Percentiles rank a stretch among this genome's conserved stretches.
phyloP scores from a whole-genome alignment of 2,797 vertebrate genomes.

The Galagoides demidoff region DNA sequence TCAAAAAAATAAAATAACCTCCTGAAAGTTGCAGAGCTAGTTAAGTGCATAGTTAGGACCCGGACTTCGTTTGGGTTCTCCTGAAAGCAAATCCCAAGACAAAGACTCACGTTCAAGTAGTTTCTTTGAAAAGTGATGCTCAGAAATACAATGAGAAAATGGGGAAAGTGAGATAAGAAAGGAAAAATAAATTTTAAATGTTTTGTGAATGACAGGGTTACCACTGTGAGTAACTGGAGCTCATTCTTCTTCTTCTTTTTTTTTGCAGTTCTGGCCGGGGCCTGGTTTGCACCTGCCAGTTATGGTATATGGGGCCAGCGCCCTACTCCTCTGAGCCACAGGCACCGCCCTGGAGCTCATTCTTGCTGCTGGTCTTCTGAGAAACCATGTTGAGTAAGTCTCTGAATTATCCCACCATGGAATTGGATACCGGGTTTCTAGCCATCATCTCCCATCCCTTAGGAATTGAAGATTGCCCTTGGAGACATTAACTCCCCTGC shows the following conservation, averaged over 20 bases:
- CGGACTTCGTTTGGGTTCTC: neutral
- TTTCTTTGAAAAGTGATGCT: neutral
- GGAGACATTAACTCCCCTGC: neutral
- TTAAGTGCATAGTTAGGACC: neutral
- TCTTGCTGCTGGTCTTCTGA: neutral
- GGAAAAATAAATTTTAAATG: neutral
- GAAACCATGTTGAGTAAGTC: neutral
- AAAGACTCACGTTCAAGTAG: neutral
- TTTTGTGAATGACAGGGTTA: neutral
- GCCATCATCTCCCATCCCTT: neutral
- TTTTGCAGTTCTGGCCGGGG: no score
- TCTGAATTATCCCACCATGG: neutral
- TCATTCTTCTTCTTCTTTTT: neutral
- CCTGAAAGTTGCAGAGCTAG: neutral
- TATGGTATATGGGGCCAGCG: no score
- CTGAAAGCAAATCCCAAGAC: neutral
- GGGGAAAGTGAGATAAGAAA: neutral
- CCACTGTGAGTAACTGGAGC: no score
- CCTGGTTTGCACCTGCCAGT: no score
- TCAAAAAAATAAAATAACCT: neutral
- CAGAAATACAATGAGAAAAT: neutral
- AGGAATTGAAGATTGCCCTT: fast-evolving
- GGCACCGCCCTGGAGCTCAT: neutral
- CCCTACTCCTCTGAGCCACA: no score
- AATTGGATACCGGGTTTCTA: neutral